Base-by-base conservation (phyloP, 2,797 vertebrate genomes). In the Eleutherodactylus coqui region DNA sequence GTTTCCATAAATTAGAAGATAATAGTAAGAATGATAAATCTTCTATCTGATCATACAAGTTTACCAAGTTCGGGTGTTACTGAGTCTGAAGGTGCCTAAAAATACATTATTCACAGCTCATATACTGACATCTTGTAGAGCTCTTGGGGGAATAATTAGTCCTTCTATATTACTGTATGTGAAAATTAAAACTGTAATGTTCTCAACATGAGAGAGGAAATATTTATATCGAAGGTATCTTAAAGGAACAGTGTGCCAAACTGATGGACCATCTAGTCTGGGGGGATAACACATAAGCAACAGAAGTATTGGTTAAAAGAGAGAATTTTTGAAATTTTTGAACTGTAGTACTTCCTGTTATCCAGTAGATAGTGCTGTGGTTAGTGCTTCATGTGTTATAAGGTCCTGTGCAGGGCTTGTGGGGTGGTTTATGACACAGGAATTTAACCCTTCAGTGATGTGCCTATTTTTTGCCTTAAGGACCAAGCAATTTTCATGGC, bases 141-240 rank as follows among this genome's bases (percentile, higher is more conserved):
- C 53, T 17, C 36, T 43, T 10, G 17, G 76, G 67, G 64, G 32
- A 45, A 70, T 82, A 49, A 82, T 82, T 82, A 82, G 16, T 64
- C 27, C 41, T 70, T n/a, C 43, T 62, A 32, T 67, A 36, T 67
- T 70, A 34, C 64, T 36, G 16, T 53, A 70, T 34, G 64, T 72
- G 47, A 69, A 82, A 69, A 70, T 69, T 38, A 70, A 69, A 45
- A 53, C 64, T 51, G 79, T 45, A 82, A 64, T 32, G 24, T 43
- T 82, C 43, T 29, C 79, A 69, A 21, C 45, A 43, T 60, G 38
- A 79, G 76, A 41, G n/a, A 41, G 21, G 5, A 41, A 58, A 41
- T 9, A 79, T 24, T 77, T 77, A 51, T 78, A 55, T 36, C 75
- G 14, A 8, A 34, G 51, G 4, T 29, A 0, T 76, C 62, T 69